Evolutionary conservation across 35 echinoderm and acorn worm genomes (phyloP).

Genomic region (Apostichopus parvimensis): DNA sequence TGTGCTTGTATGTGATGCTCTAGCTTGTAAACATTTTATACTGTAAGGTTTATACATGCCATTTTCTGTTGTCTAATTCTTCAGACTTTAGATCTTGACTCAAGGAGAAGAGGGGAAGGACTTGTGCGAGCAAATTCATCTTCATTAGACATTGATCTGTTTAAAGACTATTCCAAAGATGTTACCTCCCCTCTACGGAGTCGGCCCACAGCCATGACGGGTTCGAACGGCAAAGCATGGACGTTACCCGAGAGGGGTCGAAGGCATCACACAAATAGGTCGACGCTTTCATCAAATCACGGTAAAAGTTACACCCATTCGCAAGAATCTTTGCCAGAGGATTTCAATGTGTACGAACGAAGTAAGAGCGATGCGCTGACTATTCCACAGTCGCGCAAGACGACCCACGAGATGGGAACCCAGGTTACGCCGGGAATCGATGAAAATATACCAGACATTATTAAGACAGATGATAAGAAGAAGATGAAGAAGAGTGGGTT

Average conservation of each 20-base stretch:
- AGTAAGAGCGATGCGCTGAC: constrained; percentile 4
- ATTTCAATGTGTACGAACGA: neutral
- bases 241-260: constrained; percentile 33
- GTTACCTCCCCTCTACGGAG: constrained; percentile 64
- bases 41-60: too few species aligned
- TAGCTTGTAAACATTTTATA: too few species aligned
- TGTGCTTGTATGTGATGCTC: too few species aligned
- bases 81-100: constrained; percentile 43
- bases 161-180: constrained; percentile 97
- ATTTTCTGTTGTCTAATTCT: neutral
- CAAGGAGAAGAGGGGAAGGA: neutral
- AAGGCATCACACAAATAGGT: neutral
- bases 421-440: constrained; percentile 38
- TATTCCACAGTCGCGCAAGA: constrained; percentile 33
- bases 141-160: constrained; percentile 67
- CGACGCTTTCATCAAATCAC: constrained; percentile 4
- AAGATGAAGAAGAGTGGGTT: constrained; percentile 31
- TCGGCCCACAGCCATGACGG: neutral
- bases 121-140: constrained; percentile 19
- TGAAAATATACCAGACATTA: constrained; percentile 25
- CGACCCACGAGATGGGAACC: constrained; percentile 41
- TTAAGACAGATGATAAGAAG: neutral
- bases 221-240: constrained; percentile 30
- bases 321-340: constrained; percentile 23
- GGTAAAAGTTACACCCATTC: neutral